These are phyloP conservation scores for Philereme vetulata DNA, from an alignment of 2,888 invertebrate genomes.

Conservation along the genomic window DNA sequence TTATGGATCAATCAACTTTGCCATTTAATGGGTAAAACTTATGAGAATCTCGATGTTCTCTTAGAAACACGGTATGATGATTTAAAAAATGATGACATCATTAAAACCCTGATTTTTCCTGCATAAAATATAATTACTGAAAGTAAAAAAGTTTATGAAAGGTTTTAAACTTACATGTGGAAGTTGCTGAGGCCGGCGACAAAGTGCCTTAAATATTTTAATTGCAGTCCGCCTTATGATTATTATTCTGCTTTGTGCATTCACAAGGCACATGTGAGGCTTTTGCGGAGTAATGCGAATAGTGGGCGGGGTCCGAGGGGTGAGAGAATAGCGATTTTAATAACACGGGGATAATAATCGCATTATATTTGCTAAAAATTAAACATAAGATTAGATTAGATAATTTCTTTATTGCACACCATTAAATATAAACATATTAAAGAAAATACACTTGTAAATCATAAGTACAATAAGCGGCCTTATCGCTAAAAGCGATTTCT, in stretches of 20 bases:
- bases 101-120: slow-evolving; percentile 36
- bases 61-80: slow-evolving; percentile 27
- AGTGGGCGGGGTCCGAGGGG: slow-evolving; percentile 38
- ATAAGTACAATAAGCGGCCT: no score
- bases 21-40: slow-evolving; percentile 3
- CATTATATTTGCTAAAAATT: no score
- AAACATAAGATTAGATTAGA: no score
- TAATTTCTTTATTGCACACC: no score
- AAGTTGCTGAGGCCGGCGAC: slow-evolving; percentile 59
- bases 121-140: slow-evolving; percentile 34
- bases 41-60: slow-evolving; percentile 8
- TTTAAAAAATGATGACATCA: slow-evolving; percentile 41
- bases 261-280: slow-evolving; percentile 68
- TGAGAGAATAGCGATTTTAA: slow-evolving; percentile 27
- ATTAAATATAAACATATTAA: no score
- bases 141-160: slow-evolving; percentile 39
- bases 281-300: slow-evolving; percentile 62
- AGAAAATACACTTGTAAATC: no score
- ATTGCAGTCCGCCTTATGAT: slow-evolving; percentile 78
- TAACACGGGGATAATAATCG: no score
- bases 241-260: slow-evolving; percentile 81
- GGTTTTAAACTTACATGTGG: slow-evolving; percentile 53
- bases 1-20: background rate
- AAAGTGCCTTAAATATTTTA: slow-evolving; percentile 83
- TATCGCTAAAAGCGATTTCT: no score